These are phyloP conservation scores for Zaprionus nigranus DNA, from an alignment of 1,140 invertebrate genomes.

Conservation along the genomic window DNA sequence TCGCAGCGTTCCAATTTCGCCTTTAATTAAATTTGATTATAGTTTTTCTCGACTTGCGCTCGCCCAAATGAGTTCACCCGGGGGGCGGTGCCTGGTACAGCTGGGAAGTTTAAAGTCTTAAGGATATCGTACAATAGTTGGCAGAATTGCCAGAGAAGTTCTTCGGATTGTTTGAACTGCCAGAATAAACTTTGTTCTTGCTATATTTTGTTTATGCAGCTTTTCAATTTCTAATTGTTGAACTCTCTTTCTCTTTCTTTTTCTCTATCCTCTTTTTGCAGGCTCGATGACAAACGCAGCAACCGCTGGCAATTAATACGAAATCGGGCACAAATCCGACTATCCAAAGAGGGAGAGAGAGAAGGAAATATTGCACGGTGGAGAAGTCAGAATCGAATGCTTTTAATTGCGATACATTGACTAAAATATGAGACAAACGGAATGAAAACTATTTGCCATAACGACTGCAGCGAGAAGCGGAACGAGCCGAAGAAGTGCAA, in stretches of 20 bases:
- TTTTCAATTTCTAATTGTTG: conserved; percentile 39
- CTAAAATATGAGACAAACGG: conserved; percentile 57
- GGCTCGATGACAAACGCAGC: conserved; percentile 42
- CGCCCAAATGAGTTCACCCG: conserved; percentile 6
- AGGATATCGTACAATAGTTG: neutral
- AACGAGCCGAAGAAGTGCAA: conserved; percentile 17
- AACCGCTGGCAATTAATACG: conserved; percentile 40
- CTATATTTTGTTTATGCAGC: conserved; percentile 3
- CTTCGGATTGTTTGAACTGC: neutral
- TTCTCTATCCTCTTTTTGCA: conserved; percentile 14
- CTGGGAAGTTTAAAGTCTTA: conserved; percentile 1
- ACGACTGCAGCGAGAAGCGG: neutral
- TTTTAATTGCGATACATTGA: conserved; percentile 79
- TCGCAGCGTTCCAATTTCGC: conserved; percentile 73
- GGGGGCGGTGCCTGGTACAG: neutral
- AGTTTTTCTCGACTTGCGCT: conserved; percentile 56
- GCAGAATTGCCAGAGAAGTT: conserved; percentile 3
- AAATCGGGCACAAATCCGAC: conserved; percentile 7
- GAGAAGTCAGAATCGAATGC: conserved; percentile 76
- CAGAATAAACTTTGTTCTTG: neutral
- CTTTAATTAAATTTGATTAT: conserved; percentile 83
- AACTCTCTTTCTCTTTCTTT: conserved; percentile 13
- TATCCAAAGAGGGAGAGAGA: neutral
- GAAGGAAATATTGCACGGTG: conserved; percentile 23
- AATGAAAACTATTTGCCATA: conserved; percentile 44